phyloP scores from a whole-genome alignment of 2,888 invertebrate species.

The Marronus borbonicus region DNA sequence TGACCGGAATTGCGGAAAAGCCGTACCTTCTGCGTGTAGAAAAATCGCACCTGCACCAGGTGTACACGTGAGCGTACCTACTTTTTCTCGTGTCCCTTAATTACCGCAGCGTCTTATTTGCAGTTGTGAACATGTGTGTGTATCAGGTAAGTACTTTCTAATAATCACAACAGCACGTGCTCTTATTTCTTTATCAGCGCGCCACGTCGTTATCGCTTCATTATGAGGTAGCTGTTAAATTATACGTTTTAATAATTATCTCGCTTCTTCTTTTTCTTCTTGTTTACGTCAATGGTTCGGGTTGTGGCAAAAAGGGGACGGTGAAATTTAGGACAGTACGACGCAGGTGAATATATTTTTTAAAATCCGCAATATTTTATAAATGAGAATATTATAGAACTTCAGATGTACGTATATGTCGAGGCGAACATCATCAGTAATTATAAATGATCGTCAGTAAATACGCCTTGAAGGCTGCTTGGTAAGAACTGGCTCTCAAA shows the following conservation, averaged over 20 bases:
- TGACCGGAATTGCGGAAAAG: conserved; percentile 42
- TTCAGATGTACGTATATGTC: no score
- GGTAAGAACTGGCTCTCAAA: no score
- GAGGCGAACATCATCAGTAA: no score
- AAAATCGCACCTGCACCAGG: conserved; percentile 45
- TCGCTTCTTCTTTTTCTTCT: not conserved
- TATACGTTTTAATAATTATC: not conserved
- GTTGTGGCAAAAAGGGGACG: no score
- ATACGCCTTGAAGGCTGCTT: no score
- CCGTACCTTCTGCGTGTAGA: not conserved
- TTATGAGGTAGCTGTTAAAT: not conserved
- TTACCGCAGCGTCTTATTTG: conserved; percentile 7
- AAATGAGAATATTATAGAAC: no score
- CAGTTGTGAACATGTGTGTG: not conserved
- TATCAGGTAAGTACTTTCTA: conserved; percentile 16
- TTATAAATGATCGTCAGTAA: no score
- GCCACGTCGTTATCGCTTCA: conserved; percentile 6
- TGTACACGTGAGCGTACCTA: conserved; percentile 1
- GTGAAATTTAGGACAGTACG: no score
- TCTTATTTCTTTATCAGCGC: conserved; percentile 6
- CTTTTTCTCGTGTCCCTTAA: conserved; percentile 25
- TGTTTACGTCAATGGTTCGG: not conserved
- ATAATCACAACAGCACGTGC: conserved; percentile 27
- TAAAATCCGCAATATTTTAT: no score
- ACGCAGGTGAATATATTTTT: no score